Conservation (phyloP, 2,113 vertebrate genomes). For the Agapornis roseicollis region DNA sequence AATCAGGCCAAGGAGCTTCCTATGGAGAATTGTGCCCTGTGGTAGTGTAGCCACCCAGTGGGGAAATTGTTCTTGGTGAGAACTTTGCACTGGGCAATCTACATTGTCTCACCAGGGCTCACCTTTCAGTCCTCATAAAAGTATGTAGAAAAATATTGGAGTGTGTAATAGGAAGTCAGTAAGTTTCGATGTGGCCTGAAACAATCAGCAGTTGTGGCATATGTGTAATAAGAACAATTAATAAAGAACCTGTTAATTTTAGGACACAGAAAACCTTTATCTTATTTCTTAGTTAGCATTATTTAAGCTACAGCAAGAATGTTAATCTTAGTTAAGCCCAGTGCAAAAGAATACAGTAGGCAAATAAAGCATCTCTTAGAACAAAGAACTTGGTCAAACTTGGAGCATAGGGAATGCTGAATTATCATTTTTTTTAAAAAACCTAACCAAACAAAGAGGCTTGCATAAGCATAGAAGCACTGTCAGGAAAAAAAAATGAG, state of each 20-base stretch:
- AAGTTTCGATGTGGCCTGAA: neutral
- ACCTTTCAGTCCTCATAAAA: neutral
- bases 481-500: neutral
- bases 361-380: neutral
- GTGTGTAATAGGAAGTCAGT: neutral
- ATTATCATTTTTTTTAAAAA: neutral
- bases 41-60: neutral
- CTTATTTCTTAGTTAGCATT: neutral
- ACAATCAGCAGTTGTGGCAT: neutral
- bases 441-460: neutral
- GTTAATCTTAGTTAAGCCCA: neutral
- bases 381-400: fast-evolving
- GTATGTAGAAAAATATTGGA: neutral
- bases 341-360: neutral
- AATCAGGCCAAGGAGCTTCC: neutral
- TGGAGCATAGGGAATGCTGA: neutral
- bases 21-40: neutral
- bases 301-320: neutral
- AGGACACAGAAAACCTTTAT: neutral
- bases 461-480: neutral
- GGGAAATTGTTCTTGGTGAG: neutral
- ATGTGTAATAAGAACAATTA: neutral
- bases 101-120: neutral
- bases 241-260: neutral
- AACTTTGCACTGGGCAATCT: neutral